Base-by-base conservation (phyloP, 2,113 vertebrate genomes). In the Bambusicola thoracicus region DNA sequence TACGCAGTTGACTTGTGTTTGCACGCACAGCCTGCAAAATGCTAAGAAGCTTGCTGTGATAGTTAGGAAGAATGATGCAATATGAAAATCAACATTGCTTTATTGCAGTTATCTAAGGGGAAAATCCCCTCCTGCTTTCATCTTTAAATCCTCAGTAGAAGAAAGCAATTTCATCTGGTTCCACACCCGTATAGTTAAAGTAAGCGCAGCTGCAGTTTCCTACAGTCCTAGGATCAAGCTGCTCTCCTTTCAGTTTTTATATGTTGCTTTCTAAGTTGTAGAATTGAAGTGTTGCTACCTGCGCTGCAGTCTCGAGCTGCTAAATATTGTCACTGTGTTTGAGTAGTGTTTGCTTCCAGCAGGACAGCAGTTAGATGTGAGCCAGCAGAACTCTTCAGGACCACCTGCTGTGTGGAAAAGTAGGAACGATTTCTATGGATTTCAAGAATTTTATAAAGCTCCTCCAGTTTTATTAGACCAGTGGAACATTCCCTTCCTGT, bases 121-220 rank as follows among this genome's bases (percentile, higher is more conserved):
- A 89, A 94, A 97, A 97, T 59, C 76, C 94, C 90, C 15, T 51
- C 36, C 46, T 56, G 53, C 95, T 97, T 97, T 97, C 51, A 93
- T 96, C 96, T 97, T 88, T 86, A 93, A 92, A 83, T 81, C 88
- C 58, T 8, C 59, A 87, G 6, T 43, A 68, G 51, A 93, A 87
- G 94, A 88, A 58, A 96, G 65, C 48, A 82, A 32, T 94, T 93
- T 96, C 79, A 89, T 29, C 79, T 81, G 62, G 73, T 43, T 91
- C 53, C 77, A 49, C 89, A 83, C 70, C 72, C 8, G 10, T 8
- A 2, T 53, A 76, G 80, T 77, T 93, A 76, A 75, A 85, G 55
- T 73, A 70, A 49, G 73, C 70, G 43, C 82, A 92, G 75, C 89
- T 90, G 88, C 89, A 92, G 79, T 77, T 94, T 51, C 29, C 72